Evolutionary conservation across 2,113 vertebrate genomes (phyloP).

Genomic region (Menura novaehollandiae): DNA sequence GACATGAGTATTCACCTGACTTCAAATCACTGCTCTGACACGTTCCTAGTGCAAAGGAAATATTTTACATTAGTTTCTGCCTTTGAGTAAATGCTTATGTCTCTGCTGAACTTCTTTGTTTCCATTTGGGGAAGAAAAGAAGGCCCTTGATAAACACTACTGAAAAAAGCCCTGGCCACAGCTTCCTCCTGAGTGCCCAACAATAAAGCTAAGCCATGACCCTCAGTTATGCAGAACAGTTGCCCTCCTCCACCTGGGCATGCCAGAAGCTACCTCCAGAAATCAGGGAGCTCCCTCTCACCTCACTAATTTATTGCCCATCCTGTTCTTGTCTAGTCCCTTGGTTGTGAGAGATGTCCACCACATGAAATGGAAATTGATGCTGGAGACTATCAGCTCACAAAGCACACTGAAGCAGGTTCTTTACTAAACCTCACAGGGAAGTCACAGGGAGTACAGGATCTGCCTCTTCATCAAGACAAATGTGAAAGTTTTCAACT

Average conservation of each 20-base stretch:
- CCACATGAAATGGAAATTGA: background rate
- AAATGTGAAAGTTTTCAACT: background rate
- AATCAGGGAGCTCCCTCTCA: background rate
- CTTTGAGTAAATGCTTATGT: background rate
- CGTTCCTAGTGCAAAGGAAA: background rate
- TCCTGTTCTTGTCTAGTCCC: background rate
- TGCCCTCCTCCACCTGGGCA: background rate
- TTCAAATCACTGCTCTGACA: background rate
- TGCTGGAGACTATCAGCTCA: background rate
- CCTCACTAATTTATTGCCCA: background rate
- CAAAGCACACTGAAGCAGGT: background rate
- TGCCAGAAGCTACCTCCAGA: background rate
- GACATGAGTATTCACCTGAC: accelerated
- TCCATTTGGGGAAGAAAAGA: background rate
- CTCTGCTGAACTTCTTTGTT: background rate
- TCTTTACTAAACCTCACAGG: background rate
- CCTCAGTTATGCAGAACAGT: background rate
- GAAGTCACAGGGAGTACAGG: background rate
- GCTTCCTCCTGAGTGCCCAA: background rate
- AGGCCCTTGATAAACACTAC: background rate
- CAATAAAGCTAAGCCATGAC: background rate
- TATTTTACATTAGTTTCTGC: background rate
- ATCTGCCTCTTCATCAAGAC: background rate
- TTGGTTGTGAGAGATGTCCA: background rate
- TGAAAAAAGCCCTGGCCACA: background rate